A percentile compares a stretch with the other conserved stretches of the same genome.
phyloP scores from a whole-genome alignment of 1,140 invertebrate species.

The Helicoverpa zea region DNA sequence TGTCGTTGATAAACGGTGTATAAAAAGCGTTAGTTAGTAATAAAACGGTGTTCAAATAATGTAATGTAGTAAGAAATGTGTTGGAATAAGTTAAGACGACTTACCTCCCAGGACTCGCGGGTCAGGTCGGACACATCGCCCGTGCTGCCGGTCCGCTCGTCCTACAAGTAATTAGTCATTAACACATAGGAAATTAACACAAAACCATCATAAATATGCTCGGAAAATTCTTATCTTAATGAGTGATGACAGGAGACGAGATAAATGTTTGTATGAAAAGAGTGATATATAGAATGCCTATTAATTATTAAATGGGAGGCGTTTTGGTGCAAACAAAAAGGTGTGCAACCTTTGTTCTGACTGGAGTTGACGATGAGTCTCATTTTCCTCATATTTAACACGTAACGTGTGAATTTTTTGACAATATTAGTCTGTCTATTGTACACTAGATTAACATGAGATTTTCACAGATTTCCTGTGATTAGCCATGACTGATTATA shows the following conservation, averaged over 20 bases:
- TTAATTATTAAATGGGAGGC: conserved; percentile 8
- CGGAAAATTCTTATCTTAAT: conserved; percentile 61
- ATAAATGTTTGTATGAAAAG: conserved; percentile 30
- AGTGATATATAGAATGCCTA: conserved; percentile 9
- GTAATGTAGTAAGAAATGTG: conserved; percentile 39
- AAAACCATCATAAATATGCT: conserved; percentile 19
- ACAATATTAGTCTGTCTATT: no score
- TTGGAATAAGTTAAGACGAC: conserved; percentile 66
- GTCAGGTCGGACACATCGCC: conserved; percentile 93
- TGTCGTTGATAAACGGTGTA: conserved; percentile 51
- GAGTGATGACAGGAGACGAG: conserved; percentile 59
- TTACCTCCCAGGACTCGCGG: conserved; percentile 97
- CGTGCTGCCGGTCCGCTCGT: conserved; percentile 88
- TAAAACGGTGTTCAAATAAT: conserved; percentile 49
- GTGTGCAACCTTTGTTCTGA: no score
- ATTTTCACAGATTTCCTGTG: no score
- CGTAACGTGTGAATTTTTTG: no score
- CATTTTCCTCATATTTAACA: no score
- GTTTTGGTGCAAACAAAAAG: neutral
- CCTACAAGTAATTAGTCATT: conserved; percentile 63
- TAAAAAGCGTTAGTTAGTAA: conserved; percentile 59
- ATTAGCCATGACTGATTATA: no score
- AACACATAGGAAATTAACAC: conserved; percentile 14
- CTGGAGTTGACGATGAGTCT: no score
- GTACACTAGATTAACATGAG: no score